Evolutionary conservation across 2,113 vertebrate species (phyloP).

Genomic region (Trogon melanurus): DNA sequence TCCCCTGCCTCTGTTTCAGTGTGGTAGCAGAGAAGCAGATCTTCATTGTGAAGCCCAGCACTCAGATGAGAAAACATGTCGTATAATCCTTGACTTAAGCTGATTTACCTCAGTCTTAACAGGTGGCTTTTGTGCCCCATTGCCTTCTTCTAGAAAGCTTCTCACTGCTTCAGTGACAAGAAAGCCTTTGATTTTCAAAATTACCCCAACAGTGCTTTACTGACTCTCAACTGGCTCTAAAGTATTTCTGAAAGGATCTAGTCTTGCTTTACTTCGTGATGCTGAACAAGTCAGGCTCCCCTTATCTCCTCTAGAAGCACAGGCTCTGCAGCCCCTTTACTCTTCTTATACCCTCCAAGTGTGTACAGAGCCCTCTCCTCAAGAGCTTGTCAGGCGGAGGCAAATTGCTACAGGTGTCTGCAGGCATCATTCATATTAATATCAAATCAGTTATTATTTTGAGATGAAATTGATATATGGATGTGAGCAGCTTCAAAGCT

Average conservation of each 20-base stretch:
- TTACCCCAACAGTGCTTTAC: background rate
- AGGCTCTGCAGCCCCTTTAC: background rate
- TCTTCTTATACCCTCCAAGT: background rate
- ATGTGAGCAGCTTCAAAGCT: background rate
- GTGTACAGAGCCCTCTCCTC: background rate
- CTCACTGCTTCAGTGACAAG: background rate
- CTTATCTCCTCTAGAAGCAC: background rate
- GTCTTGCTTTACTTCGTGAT: background rate
- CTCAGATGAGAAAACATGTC: background rate
- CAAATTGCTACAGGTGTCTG: background rate
- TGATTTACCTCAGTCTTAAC: background rate
- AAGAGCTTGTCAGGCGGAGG: background rate
- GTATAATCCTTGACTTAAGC: background rate
- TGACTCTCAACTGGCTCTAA: background rate
- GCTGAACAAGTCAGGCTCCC: background rate
- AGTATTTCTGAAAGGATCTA: background rate
- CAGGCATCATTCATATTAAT: background rate
- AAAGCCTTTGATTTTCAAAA: background rate
- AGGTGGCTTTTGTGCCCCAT: background rate
- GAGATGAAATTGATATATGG: background rate
- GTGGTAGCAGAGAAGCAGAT: background rate
- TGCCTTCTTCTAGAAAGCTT: background rate
- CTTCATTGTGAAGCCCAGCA: background rate
- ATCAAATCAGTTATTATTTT: background rate
- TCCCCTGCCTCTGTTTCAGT: background rate